Base-by-base conservation (phyloP, 2,888 invertebrate genomes). In the Ennomos erosarius region DNA sequence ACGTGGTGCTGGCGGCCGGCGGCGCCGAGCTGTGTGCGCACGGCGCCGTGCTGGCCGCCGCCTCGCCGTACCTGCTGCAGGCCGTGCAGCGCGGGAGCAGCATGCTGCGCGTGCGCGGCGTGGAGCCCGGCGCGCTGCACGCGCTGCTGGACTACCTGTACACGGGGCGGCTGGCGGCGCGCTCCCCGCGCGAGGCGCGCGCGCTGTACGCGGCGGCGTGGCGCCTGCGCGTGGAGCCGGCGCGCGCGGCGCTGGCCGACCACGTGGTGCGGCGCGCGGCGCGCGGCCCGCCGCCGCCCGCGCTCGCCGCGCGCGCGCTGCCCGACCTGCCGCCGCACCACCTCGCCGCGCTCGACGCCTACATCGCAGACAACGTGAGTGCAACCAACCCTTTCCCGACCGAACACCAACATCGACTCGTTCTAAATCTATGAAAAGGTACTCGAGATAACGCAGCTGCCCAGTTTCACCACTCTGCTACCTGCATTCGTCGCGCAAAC, bases 141-240 rank as follows among this genome's bases (percentile, higher is more conserved):
- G 94, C 95, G 65, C 93, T 98, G 44, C 94, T 98, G 46, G 96
- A 97, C 79, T 98, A 96, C 89, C 96, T 96, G 47, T 98, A 98
- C 88, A 97, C 97, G 11, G 95, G 96, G 34, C 94, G 94, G 85
- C 80, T 94, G 69, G 85, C 87, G 62, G 93, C 93, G 64, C 88
- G 89, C 55, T 79, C 74, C 54, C 85, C 91, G 64, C 76, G 76
- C 44, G 88, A 89, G 67, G 94, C 97, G 57, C 95, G 95, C 76
- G 94, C 95, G 16, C 95, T 97, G 60, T 98, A 97, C 93, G 90
- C 95, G 76, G 95, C 96, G n/a, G 97, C 97, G 9, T 94, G 94
- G 80, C 94, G 95, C 61, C 93, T 98, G 75, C 95, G 96, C 81
- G 95, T 98, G 93, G 95, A 95, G 68, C 88, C 94, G 26, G 96